phyloP scores from a whole-genome alignment of 2,797 vertebrate genomes.

The Martes flavigula region DNA sequence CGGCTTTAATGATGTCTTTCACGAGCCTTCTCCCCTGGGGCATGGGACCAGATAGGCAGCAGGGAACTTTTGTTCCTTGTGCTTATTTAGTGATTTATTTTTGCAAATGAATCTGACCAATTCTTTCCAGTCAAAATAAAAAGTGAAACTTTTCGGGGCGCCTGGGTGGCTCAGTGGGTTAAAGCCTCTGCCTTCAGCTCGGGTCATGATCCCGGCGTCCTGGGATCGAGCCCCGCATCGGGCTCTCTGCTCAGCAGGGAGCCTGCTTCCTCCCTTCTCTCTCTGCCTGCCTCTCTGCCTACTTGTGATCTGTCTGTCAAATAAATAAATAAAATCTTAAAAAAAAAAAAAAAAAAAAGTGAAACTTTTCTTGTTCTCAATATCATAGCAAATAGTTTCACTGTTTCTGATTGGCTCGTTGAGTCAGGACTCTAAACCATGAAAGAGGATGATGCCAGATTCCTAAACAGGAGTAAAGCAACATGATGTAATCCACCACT shows the following conservation, averaged over 20 bases:
- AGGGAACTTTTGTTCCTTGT: neutral
- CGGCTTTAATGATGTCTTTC: slow-evolving; percentile 66
- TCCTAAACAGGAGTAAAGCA: neutral
- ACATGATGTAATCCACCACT: neutral
- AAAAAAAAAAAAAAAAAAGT: slow-evolving; percentile 45
- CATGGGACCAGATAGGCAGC: neutral
- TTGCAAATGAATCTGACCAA: slow-evolving; percentile 39
- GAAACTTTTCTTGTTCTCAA: neutral
- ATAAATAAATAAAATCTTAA: too few species aligned
- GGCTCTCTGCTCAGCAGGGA: too few species aligned
- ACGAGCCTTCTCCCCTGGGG: slow-evolving; percentile 32
- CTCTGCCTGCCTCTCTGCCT: too few species aligned
- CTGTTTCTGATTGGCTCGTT: neutral
- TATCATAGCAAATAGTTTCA: neutral
- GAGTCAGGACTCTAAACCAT: neutral
- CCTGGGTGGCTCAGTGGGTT: too few species aligned
- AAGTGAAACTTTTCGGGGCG: slow-evolving; percentile 18
- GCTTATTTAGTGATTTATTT: slow-evolving; percentile 48
- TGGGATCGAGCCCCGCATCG: too few species aligned
- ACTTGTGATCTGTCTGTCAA: too few species aligned
- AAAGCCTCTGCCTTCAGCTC: too few species aligned
- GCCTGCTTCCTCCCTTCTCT: too few species aligned
- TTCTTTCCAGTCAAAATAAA: slow-evolving; percentile 15
- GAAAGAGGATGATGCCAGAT: neutral
- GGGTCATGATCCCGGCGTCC: too few species aligned